Percentiles rank a stretch among this genome's conserved stretches.
phyloP scores from a whole-genome alignment of 30 jellyfish, hydroid and myxozoan genomes.

The Hydra vulgaris region DNA sequence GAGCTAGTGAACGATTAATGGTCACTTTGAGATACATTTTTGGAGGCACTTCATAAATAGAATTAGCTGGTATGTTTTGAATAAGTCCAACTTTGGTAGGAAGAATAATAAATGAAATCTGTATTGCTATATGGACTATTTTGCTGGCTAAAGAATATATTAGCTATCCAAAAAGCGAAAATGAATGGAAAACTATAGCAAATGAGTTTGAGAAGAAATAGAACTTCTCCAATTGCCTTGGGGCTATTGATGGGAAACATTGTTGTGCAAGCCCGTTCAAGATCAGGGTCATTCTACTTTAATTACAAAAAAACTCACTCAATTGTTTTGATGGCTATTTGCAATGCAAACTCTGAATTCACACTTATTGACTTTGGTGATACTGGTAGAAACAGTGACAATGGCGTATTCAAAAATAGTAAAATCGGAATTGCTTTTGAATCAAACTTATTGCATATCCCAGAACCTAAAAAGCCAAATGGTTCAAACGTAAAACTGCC shows the following conservation, averaged over 20 bases:
- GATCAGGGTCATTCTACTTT: slow-evolving; percentile 8
- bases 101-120: slow-evolving; percentile 5
- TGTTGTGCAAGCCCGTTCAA: slow-evolving; percentile 13
- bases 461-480: neutral
- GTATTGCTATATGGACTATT: slow-evolving; percentile 15
- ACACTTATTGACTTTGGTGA: slow-evolving; percentile 17
- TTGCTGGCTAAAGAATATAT: slow-evolving; percentile 2
- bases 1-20: slow-evolving; percentile 9
- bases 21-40: slow-evolving; percentile 1
- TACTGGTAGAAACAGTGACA: slow-evolving; percentile 11
- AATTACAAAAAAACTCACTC: slow-evolving; percentile 4
- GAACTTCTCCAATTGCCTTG: slow-evolving; percentile 18
- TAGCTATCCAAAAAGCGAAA: slow-evolving; percentile 7
- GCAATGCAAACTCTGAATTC: slow-evolving; percentile 13
- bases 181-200: slow-evolving; percentile 27
- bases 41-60: slow-evolving; percentile 13
- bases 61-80: neutral
- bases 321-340: slow-evolving; percentile 12
- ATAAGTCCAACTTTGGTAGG: slow-evolving; percentile 14
- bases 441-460: neutral
- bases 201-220: slow-evolving; percentile 8
- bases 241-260: slow-evolving; percentile 20
- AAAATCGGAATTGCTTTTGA: neutral
- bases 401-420: slow-evolving; percentile 9
- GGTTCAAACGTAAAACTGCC: neutral